Evolutionary conservation across 2,888 invertebrate species (phyloP).

Genomic region (Cheilosia impressa): DNA sequence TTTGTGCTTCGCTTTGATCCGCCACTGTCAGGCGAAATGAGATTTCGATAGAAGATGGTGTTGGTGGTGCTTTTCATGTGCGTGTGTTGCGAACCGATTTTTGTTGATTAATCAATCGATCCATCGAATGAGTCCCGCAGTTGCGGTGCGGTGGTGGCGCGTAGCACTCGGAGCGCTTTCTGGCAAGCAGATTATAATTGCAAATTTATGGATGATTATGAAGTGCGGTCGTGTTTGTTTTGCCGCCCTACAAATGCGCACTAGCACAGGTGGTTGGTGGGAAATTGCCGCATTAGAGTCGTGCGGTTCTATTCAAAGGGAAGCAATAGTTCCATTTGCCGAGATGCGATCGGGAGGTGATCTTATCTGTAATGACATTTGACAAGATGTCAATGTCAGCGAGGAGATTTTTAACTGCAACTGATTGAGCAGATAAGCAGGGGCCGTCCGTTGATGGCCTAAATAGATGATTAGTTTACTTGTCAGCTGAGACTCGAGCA

Average conservation of each 20-base stretch:
- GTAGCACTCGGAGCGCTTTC: conserved; percentile 45
- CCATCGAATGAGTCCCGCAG: conserved; percentile 41
- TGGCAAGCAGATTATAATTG: conserved; percentile 50
- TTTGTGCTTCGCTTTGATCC: conserved; percentile 52
- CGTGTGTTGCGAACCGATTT: background rate
- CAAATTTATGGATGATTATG: conserved; percentile 75
- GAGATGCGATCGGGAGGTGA: conserved; percentile 15
- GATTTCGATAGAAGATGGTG: conserved; percentile 60
- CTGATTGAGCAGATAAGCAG: conserved; percentile 32
- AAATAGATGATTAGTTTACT: conserved; percentile 13
- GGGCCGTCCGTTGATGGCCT: background rate
- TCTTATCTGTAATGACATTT: conserved; percentile 55
- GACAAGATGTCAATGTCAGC: conserved; percentile 61
- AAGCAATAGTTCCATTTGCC: conserved; percentile 30
- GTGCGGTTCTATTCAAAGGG: conserved; percentile 51
- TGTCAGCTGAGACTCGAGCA: conserved; percentile 25
- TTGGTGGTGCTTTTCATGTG: conserved; percentile 13
- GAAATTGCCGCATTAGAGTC: conserved; percentile 23
- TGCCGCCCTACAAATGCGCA: conserved; percentile 14
- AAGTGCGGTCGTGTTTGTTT: conserved; percentile 58
- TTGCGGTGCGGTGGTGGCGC: conserved; percentile 8
- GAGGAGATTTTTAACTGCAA: conserved; percentile 28
- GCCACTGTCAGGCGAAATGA: conserved; percentile 66
- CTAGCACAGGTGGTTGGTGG: conserved; percentile 1
- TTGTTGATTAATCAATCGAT: conserved; percentile 72